phyloP scores from a whole-genome alignment of 1,140 invertebrate species.

The Pollicipes pollicipes region DNA sequence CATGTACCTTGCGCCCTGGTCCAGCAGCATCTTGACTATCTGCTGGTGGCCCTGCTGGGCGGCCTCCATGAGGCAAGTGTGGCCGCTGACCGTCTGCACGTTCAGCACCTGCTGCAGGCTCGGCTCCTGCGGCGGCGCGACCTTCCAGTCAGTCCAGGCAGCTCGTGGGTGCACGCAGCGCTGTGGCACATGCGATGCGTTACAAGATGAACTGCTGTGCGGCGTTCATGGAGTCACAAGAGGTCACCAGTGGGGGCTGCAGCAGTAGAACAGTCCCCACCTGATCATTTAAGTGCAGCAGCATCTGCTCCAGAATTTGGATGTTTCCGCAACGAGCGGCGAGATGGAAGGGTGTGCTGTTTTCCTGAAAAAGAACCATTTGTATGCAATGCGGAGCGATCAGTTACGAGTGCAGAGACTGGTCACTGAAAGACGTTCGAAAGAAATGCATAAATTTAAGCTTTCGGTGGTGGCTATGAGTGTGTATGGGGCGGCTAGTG shows the following conservation, averaged over 20 bases:
- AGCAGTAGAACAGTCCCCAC: not conserved
- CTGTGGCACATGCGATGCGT: too few species aligned
- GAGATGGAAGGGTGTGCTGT: constrained; percentile 89
- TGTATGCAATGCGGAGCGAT: not conserved
- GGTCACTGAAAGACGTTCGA: not conserved
- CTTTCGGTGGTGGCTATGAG: too few species aligned
- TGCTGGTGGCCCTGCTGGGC: not conserved
- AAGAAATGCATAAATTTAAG: too few species aligned
- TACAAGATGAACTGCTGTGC: too few species aligned
- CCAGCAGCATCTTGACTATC: not conserved
- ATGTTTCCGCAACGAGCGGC: constrained; percentile 88
- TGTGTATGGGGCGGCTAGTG: too few species aligned
- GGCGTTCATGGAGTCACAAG: too few species aligned
- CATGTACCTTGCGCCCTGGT: not conserved
- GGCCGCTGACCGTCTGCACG: not conserved
- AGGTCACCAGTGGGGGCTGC: too few species aligned
- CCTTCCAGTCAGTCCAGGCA: too few species aligned
- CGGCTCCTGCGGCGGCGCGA: too few species aligned
- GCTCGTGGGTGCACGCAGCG: too few species aligned
- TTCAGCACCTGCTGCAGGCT: not conserved
- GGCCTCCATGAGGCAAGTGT: not conserved
- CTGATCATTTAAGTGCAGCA: constrained; percentile 37
- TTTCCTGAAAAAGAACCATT: constrained; percentile 34
- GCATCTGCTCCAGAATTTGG: constrained; percentile 81
- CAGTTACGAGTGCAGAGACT: too few species aligned